These are phyloP conservation scores for Marisa cornuarietis DNA, from an alignment of 1,140 invertebrate genomes.

Conservation along the genomic window DNA sequence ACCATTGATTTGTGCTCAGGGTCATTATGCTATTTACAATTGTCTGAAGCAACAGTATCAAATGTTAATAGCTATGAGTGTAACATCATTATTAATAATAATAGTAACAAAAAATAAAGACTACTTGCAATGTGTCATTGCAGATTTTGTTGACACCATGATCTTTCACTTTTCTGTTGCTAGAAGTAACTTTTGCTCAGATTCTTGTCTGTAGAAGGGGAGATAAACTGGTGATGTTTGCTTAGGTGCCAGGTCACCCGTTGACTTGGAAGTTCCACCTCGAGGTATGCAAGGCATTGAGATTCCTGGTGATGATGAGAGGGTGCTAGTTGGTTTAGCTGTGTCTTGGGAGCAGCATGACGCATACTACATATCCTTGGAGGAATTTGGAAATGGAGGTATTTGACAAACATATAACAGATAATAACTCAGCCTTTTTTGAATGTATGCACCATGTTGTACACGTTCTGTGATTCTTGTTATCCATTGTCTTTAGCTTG, in stretches of 20 bases:
- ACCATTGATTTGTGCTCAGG: no score
- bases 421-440: no score
- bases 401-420: neutral
- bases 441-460: no score
- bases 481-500: neutral
- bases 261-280: neutral
- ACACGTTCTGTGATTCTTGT: neutral
- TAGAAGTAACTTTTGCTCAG: neutral
- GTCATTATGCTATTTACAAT: no score
- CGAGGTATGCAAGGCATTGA: constrained; percentile 27
- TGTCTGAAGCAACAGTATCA: no score
- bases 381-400: constrained; percentile 15
- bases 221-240: neutral
- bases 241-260: neutral
- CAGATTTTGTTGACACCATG: no score
- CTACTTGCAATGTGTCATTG: no score
- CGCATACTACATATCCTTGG: constrained; percentile 63
- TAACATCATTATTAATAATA: no score
- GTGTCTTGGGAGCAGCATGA: constrained; percentile 63
- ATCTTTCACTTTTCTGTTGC: no score
- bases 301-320: constrained; percentile 40
- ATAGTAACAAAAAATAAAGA: no score
- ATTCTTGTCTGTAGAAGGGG: neutral
- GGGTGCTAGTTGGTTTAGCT: constrained; percentile 61
- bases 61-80: no score